Conservation (phyloP, 2,797 vertebrate genomes). For the Clarias pachynema region DNA sequence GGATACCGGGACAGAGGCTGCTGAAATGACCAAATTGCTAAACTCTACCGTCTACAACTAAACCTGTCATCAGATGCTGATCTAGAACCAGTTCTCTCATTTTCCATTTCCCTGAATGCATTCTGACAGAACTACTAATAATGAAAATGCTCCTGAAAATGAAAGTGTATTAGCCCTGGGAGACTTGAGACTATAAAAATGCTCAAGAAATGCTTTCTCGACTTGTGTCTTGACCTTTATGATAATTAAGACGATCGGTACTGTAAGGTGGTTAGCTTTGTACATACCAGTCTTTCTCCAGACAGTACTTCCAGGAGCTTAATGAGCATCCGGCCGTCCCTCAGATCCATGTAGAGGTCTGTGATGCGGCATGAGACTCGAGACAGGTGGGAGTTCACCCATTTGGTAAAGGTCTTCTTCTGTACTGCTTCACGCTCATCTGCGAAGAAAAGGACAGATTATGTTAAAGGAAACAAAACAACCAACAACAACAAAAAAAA, state of each 20-base stretch:
- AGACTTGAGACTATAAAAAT: not conserved
- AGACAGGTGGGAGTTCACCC: constrained; percentile 87
- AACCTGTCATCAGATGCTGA: not conserved
- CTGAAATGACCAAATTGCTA: not conserved
- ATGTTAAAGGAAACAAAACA: not conserved
- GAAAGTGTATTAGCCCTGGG: not conserved
- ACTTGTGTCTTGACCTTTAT: not conserved
- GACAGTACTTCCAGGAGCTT: constrained; percentile 93
- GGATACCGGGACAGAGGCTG: not conserved
- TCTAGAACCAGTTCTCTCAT: not conserved
- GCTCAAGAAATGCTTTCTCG: not conserved
- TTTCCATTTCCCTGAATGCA: not conserved
- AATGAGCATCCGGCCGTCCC: constrained; percentile 94
- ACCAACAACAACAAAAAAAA: too few species aligned
- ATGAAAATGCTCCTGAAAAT: not conserved
- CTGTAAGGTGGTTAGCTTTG: not conserved
- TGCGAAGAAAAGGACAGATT: constrained; percentile 51
- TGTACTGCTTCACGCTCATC: constrained; percentile 90
- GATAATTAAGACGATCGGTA: too few species aligned
- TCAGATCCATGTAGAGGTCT: constrained; percentile 84
- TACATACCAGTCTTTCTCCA: constrained; percentile 88
- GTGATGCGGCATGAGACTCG: constrained; percentile 86
- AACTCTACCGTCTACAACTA: not conserved
- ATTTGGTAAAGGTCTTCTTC: constrained; percentile 90
- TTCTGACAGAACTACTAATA: not conserved